phyloP scores from a whole-genome alignment of 2,888 invertebrate genomes.

The Aphidoletes aphidimyza region DNA sequence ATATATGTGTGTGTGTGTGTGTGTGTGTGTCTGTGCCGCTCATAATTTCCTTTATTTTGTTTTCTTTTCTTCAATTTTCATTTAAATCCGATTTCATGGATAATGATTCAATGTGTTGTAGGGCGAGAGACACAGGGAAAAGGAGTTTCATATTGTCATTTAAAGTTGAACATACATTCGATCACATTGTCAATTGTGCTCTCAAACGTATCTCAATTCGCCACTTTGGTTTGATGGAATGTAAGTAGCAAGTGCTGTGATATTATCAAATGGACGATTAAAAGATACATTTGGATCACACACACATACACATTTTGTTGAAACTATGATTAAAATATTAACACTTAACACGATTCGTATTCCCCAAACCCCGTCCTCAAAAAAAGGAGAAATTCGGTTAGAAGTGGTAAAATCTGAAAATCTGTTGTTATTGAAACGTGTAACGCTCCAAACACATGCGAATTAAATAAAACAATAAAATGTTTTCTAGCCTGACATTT shows the following conservation, averaged over 20 bases:
- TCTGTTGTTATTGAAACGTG: too few species aligned
- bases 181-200: background rate
- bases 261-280: background rate
- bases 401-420: too few species aligned
- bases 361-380: background rate
- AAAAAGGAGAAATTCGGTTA: too few species aligned
- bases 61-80: constrained; percentile 42
- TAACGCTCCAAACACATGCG: too few species aligned
- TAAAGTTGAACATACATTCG: constrained; percentile 14
- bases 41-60: background rate
- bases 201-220: background rate
- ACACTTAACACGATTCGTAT: background rate
- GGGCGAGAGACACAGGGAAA: too few species aligned
- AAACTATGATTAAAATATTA: background rate
- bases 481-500: background rate
- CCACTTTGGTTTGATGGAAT: too few species aligned
- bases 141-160: too few species aligned
- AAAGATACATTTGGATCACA: background rate
- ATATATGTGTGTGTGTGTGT: background rate
- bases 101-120: constrained; percentile 6
- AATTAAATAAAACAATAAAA: background rate
- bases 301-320: background rate
- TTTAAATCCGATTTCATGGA: constrained; percentile 12
- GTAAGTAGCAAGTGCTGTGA: background rate
- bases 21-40: background rate